phyloP scores from a whole-genome alignment of 2,888 invertebrate genomes.

The Rhabditophanes sp. region DNA sequence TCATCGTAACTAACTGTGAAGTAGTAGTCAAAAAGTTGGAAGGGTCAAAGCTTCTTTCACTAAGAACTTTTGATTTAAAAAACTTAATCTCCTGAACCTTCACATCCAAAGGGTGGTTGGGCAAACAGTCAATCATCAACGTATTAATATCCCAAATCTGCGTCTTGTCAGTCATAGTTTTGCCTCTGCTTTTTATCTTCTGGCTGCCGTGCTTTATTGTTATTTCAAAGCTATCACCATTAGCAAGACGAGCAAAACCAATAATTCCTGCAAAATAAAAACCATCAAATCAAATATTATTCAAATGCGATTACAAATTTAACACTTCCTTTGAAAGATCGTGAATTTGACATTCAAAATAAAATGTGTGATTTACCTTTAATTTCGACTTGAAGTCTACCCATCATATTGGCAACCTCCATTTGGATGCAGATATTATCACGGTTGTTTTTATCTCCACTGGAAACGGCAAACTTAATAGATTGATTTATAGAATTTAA shows the following conservation, averaged over 20 bases:
- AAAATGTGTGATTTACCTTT: conserved; percentile 20
- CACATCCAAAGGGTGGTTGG: conserved; percentile 49
- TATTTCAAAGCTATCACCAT: conserved; percentile 53
- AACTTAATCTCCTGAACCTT: conserved; percentile 46
- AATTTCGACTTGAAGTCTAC: conserved; percentile 31
- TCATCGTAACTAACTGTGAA: conserved; percentile 52
- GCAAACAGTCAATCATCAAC: conserved; percentile 47
- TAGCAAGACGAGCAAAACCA: conserved; percentile 52
- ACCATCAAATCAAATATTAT: conserved; percentile 50
- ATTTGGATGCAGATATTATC: too few species aligned
- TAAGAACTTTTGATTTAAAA: conserved; percentile 29
- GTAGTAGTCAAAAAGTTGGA: conserved; percentile 51
- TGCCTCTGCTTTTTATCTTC: conserved; percentile 52
- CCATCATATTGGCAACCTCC: conserved; percentile 30
- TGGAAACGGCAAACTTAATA: too few species aligned
- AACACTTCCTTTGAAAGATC: not conserved
- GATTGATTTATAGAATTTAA: too few species aligned
- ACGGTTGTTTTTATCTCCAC: too few species aligned
- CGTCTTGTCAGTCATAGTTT: conserved; percentile 47
- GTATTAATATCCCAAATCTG: conserved; percentile 50
- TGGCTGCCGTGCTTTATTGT: conserved; percentile 50
- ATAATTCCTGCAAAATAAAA: conserved; percentile 50
- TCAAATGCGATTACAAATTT: not conserved
- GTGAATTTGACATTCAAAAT: not conserved
- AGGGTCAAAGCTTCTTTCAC: conserved; percentile 51